Base-by-base conservation (phyloP, 1,140 invertebrate genomes). In the Planococcus citri region DNA sequence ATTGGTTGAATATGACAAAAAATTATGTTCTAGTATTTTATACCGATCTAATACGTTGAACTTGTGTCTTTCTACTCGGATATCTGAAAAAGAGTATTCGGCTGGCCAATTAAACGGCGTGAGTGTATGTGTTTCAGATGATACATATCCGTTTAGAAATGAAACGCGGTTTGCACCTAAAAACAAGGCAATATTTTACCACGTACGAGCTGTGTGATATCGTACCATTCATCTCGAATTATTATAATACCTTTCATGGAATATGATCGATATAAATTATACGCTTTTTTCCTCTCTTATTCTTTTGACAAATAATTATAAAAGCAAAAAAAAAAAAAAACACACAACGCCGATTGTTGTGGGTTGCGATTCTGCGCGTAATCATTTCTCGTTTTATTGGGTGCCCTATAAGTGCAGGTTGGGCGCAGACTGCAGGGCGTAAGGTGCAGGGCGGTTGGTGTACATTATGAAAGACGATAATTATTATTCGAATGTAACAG, bases 261-360 rank as follows among this genome's bases (percentile, higher is more conserved):
- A 51, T 51, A 51, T 51, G 41, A 51, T 51, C 41, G 41, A 51
- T 51, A 51, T 51, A 51, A 51, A 51, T 51, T 51, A 51, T 51
- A 51, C 41, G 41, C 6, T 51, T 9, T 17, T 51, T 51, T 51
- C n/a, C n/a, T 51, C 17, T 51, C 41, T 51, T 33, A 33, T 33
- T 33, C 3, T 33, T 20, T 20, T 14, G 41, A 51, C 41, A 51
- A 51, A 51, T 51, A 17, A 51, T 20, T 14, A 51, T 20, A 17
- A 51, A 51, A 17, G 41, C 6, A 20, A 51, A 17, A 14, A 20
- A n/a, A n/a, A n/a, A n/a, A n/a, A n/a, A n/a, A n/a, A n/a, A n/a
- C n/a, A n/a, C n/a, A n/a, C n/a, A n/a, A n/a, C 17, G 17, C 10
- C 41, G 41, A 17, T 17, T 14, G 41, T 51, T n/a, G 41, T 51